These are phyloP conservation scores for Drosophila lini DNA, from an alignment of 1,140 invertebrate species.

Conservation along the genomic window DNA sequence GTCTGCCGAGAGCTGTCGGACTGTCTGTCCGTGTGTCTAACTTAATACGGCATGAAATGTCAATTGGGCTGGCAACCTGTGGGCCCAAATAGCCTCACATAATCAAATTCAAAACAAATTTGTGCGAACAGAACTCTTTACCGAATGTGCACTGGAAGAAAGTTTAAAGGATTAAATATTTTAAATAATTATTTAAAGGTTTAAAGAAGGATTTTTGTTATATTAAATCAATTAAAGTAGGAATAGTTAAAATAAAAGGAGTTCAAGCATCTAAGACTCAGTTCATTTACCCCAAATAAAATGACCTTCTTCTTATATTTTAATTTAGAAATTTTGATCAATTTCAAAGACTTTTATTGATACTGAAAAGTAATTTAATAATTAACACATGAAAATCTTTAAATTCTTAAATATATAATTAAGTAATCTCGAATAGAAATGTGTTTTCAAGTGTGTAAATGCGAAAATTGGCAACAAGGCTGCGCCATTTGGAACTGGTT, in stretches of 20 bases:
- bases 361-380: not conserved
- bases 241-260: not conserved
- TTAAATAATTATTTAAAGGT: no score
- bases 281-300: no score
- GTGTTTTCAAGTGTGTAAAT: conserved; percentile 25
- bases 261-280: no score
- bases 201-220: not conserved
- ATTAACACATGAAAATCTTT: not conserved
- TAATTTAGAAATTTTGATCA: not conserved
- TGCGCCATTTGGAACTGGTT: conserved; percentile 71
- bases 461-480: conserved; percentile 74
- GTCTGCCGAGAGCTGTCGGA: conserved; percentile 42
- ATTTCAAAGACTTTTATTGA: not conserved
- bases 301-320: no score
- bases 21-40: conserved; percentile 45
- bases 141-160: not conserved
- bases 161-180: not conserved
- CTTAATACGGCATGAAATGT: conserved; percentile 79
- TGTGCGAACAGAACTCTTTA: conserved; percentile 56
- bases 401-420: conserved; percentile 1
- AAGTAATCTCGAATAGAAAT: not conserved
- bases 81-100: conserved; percentile 56
- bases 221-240: no score
- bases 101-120: conserved; percentile 83
- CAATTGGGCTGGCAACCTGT: conserved; percentile 74